Evolutionary conservation across 2,797 vertebrate species (phyloP).

Genomic region (Diceros bicornis): DNA sequence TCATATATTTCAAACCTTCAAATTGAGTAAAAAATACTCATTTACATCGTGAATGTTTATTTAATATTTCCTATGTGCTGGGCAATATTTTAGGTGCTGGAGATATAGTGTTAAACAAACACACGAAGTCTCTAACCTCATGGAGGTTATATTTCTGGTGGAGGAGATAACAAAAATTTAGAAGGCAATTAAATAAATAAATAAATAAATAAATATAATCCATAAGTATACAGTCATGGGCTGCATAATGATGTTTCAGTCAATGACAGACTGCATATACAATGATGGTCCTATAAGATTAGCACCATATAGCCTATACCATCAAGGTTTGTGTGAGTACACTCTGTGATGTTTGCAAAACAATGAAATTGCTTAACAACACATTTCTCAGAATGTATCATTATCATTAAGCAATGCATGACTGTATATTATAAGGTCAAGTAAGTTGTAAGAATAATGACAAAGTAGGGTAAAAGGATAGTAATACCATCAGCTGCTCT

Average conservation of each 20-base stretch:
- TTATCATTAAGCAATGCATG: too few species aligned
- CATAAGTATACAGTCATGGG: background rate
- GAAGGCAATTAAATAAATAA: background rate
- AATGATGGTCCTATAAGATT: too few species aligned
- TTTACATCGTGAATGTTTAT: background rate
- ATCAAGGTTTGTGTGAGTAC: too few species aligned
- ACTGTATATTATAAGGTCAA: background rate
- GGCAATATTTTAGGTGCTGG: background rate
- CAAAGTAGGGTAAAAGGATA: background rate
- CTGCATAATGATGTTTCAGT: too few species aligned
- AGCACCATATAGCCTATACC: too few species aligned
- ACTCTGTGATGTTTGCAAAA: too few species aligned
- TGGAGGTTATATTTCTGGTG: background rate
- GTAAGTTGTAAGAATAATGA: background rate
- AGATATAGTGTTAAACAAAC: background rate
- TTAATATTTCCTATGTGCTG: background rate
- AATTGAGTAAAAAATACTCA: background rate
- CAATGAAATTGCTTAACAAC: too few species aligned
- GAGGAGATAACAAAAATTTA: conserved; percentile 20
- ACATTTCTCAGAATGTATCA: too few species aligned
- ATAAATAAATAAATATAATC: background rate
- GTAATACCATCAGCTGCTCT: background rate
- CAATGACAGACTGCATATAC: too few species aligned
- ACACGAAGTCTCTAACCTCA: background rate
- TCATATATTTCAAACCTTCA: conserved; percentile 14